Evolutionary conservation across 2,113 vertebrate species (phyloP).

Genomic region (Siphamia tubifer): DNA sequence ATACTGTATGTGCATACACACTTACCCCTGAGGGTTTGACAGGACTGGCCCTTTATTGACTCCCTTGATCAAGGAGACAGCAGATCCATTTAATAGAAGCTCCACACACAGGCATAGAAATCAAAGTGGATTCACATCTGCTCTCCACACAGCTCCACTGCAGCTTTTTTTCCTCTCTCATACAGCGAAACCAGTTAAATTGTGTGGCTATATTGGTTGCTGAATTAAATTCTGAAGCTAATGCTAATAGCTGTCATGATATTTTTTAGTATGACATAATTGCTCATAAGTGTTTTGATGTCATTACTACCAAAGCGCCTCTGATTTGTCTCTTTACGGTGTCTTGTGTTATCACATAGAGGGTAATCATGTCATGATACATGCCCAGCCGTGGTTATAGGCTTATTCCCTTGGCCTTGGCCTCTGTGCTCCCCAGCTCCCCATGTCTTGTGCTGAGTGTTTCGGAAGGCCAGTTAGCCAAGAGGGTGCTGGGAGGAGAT

Average conservation of each 20-base stretch:
- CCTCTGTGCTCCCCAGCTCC: slow-evolving; percentile 43
- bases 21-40: slow-evolving; percentile 71
- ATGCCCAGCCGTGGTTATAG: slow-evolving; percentile 35
- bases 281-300: neutral
- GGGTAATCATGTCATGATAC: slow-evolving; percentile 16
- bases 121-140: slow-evolving; percentile 72
- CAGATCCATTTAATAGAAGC: slow-evolving; percentile 77
- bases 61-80: slow-evolving; percentile 79
- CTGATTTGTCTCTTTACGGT: slow-evolving; percentile 6
- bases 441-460: slow-evolving; percentile 59
- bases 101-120: slow-evolving; percentile 46
- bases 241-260: slow-evolving; percentile 1
- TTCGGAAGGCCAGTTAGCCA: slow-evolving; percentile 68
- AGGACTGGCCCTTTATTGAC: slow-evolving; percentile 77
- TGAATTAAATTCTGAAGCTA: slow-evolving; percentile 32
- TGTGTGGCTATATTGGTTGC: slow-evolving; percentile 13
- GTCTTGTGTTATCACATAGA: slow-evolving; percentile 9
- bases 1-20: slow-evolving; percentile 49
- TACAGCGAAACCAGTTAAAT: slow-evolving; percentile 53
- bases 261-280: slow-evolving; percentile 6
- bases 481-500: slow-evolving; percentile 62
- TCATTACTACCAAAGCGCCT: neutral
- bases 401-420: slow-evolving; percentile 50
- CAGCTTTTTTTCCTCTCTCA: slow-evolving; percentile 31
- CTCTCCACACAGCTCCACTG: slow-evolving; percentile 47